Percentiles rank a stretch among this genome's conserved stretches.
phyloP scores from a whole-genome alignment of 2,888 invertebrate species.

The Cantharis rustica region DNA sequence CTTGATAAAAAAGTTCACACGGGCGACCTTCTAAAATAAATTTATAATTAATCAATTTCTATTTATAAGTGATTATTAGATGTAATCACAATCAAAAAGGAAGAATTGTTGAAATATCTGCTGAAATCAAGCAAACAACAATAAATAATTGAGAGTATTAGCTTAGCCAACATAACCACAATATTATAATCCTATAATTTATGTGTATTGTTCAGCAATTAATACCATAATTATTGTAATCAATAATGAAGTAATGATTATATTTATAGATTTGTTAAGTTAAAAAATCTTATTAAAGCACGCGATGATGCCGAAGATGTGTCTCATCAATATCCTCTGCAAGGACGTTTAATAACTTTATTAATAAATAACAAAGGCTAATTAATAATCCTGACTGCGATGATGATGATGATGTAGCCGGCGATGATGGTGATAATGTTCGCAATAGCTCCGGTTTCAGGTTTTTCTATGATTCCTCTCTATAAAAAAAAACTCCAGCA shows the following conservation, averaged over 20 bases:
- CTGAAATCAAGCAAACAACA: conserved; percentile 9
- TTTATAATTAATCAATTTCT: conserved; percentile 23
- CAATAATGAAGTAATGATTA: conserved; percentile 25
- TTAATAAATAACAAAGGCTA: background rate
- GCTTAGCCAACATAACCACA: conserved; percentile 14
- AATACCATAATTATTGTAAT: conserved; percentile 27
- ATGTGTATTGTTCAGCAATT: conserved; percentile 12
- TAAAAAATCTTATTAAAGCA: conserved; percentile 15
- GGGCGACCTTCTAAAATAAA: conserved; percentile 16
- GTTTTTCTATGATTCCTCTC: background rate
- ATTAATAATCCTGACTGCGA: background rate
- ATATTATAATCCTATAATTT: conserved; percentile 22
- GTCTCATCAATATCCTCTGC: conserved; percentile 4
- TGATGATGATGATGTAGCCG: background rate
- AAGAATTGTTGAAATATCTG: conserved; percentile 11
- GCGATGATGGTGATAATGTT: background rate
- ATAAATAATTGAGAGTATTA: conserved; percentile 1
- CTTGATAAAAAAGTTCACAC: conserved; percentile 5
- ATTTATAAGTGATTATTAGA: conserved; percentile 28
- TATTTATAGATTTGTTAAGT: conserved; percentile 13
- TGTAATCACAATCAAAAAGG: conserved; percentile 11
- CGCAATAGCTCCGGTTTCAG: background rate
- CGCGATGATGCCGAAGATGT: conserved; percentile 25
- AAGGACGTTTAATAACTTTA: conserved; percentile 9
- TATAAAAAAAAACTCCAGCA: background rate